phyloP scores from a whole-genome alignment of 2,797 vertebrate genomes.

The Gymnoscopelus microlampas region DNA sequence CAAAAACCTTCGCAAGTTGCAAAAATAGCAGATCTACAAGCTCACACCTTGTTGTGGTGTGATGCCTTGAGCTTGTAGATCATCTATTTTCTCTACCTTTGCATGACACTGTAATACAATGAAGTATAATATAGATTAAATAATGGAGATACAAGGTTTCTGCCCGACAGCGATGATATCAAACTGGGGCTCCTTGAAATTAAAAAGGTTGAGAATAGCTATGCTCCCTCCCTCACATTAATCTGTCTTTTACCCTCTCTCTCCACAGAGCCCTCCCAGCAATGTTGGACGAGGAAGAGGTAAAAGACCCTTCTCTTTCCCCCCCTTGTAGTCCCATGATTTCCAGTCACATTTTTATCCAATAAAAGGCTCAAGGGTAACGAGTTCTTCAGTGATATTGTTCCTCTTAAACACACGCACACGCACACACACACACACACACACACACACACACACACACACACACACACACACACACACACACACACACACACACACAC shows the following conservation, averaged over 20 bases:
- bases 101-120: too few species aligned
- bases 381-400: conserved; percentile 4
- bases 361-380: conserved; percentile 17
- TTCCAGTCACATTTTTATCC: conserved; percentile 44
- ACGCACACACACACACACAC: too few species aligned
- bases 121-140: too few species aligned
- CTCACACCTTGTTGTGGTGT: too few species aligned
- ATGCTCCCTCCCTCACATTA: not conserved
- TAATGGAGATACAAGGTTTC: not conserved
- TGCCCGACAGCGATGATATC: too few species aligned
- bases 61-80: too few species aligned
- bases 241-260: conserved; percentile 9
- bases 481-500: not conserved
- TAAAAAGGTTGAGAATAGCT: not conserved
- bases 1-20: too few species aligned
- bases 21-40: too few species aligned
- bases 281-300: conserved; percentile 84
- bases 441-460: too few species aligned
- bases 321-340: conserved; percentile 42
- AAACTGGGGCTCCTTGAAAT: too few species aligned
- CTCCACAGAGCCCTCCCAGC: conserved; percentile 78
- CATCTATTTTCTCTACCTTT: too few species aligned
- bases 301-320: conserved; percentile 44
- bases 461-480: too few species aligned
- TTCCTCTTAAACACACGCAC: not conserved